A percentile compares a stretch with the other conserved stretches of the same genome.
These are phyloP conservation scores for Papio anubis DNA, from an alignment of 2,113 vertebrate species.

Conservation along the genomic window DNA sequence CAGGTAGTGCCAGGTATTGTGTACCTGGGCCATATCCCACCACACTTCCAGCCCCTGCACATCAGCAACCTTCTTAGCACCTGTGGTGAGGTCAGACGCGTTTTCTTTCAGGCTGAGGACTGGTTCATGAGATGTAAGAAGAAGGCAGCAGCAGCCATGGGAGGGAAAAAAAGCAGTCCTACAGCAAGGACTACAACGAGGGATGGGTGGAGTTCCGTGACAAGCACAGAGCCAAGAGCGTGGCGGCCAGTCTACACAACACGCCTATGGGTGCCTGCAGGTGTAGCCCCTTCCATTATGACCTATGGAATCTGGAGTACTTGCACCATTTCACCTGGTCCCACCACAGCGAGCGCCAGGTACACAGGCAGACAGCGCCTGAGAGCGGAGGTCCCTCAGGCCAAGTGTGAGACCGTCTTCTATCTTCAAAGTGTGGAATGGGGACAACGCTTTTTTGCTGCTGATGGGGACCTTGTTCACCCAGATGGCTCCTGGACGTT, in stretches of 20 bases:
- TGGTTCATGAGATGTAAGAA: slow-evolving; percentile 82
- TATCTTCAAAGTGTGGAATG: slow-evolving; percentile 92
- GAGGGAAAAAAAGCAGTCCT: slow-evolving; percentile 84
- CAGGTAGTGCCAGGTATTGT: slow-evolving; percentile 88
- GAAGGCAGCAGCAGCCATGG: slow-evolving; percentile 78
- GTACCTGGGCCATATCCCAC: slow-evolving; percentile 92
- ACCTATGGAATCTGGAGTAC: slow-evolving; percentile 94
- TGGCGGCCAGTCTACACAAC: slow-evolving; percentile 89
- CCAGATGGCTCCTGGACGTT: slow-evolving; percentile 86
- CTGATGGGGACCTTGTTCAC: slow-evolving; percentile 53
- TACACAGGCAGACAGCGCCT: slow-evolving; percentile 88
- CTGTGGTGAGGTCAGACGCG: slow-evolving; percentile 80
- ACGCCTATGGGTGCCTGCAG: slow-evolving; percentile 88
- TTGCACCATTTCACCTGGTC: slow-evolving; percentile 94
- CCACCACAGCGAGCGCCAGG: slow-evolving; percentile 90
- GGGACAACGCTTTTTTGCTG: slow-evolving; percentile 83
- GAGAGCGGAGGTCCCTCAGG: slow-evolving; percentile 91
- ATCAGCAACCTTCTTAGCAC: slow-evolving; percentile 88
- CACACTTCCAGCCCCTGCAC: slow-evolving; percentile 89
- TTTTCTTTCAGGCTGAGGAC: slow-evolving; percentile 93
- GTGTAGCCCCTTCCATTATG: slow-evolving; percentile 86
- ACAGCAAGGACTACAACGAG: slow-evolving; percentile 88
- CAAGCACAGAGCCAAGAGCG: slow-evolving; percentile 90
- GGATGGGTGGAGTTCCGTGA: slow-evolving; percentile 95
- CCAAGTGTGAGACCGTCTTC: slow-evolving; percentile 92